These are phyloP conservation scores for Agrotis clavis DNA, from an alignment of 2,888 invertebrate genomes.

Conservation along the genomic window DNA sequence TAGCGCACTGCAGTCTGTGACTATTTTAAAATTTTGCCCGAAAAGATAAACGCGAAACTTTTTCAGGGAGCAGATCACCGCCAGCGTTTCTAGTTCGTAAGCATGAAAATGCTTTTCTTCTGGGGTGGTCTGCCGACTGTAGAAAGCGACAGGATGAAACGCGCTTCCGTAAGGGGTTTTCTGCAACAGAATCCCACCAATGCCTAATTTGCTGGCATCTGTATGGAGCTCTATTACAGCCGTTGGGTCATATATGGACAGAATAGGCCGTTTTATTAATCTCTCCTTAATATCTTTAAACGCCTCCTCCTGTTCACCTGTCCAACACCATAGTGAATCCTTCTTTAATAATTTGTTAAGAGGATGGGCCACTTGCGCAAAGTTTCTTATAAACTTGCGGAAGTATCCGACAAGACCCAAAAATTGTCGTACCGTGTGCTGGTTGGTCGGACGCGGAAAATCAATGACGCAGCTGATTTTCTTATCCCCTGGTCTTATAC, in stretches of 20 bases:
- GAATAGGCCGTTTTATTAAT: not conserved
- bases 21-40: conserved; percentile 23
- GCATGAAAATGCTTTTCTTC: conserved; percentile 61
- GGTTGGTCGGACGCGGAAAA: too few relatives aligned
- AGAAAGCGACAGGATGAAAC: conserved; percentile 48
- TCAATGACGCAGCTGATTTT: too few relatives aligned
- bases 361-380: conserved; percentile 7
- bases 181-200: conserved; percentile 15
- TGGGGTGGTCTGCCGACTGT: conserved; percentile 56
- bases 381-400: conserved; percentile 17
- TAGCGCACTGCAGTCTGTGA: conserved; percentile 43
- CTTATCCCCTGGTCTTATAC: too few relatives aligned
- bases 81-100: conserved; percentile 60
- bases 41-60: conserved; percentile 26
- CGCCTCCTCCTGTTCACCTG: not conserved
- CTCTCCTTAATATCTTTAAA: not conserved
- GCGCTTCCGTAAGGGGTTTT: not conserved
- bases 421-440: conserved; percentile 4
- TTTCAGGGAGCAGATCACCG: conserved; percentile 34
- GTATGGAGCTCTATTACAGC: not conserved
- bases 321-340: conserved; percentile 5
- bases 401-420: conserved; percentile 30
- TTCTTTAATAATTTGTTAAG: conserved; percentile 14
- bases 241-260: conserved; percentile 3
- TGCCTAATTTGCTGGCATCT: conserved; percentile 13